Conservation (phyloP, 2,888 invertebrate genomes). For the Coenonympha arcania region DNA sequence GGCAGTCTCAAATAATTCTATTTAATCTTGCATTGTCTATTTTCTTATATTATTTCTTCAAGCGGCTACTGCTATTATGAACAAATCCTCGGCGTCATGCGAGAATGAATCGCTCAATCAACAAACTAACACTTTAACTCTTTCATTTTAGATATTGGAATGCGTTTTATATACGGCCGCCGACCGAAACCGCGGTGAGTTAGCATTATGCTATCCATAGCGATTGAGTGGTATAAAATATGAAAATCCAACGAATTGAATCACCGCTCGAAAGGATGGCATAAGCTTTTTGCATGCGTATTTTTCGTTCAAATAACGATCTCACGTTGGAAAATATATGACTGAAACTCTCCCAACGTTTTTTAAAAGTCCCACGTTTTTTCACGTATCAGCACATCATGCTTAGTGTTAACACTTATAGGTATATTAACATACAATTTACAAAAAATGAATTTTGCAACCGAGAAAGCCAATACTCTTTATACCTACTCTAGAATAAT, state of each 20-base stretch:
- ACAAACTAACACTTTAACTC: conserved; percentile 49
- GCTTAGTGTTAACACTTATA: too few species aligned
- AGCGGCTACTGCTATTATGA: conserved; percentile 28
- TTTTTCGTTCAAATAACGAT: too few species aligned
- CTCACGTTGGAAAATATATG: too few species aligned
- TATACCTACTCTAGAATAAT: too few species aligned
- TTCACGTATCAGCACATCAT: too few species aligned
- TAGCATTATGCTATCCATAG: conserved; percentile 43
- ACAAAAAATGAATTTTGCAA: too few species aligned
- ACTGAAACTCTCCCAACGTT: too few species aligned
- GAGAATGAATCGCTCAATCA: conserved; percentile 61
- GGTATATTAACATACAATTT: too few species aligned
- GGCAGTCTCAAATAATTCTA: conserved; percentile 6
- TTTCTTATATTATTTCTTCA: conserved; percentile 8
- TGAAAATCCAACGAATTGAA: neutral
- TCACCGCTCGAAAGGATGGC: too few species aligned
- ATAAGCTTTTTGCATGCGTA: too few species aligned
- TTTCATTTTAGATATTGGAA: conserved; percentile 39
- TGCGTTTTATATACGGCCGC: conserved; percentile 36
- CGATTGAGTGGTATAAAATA: conserved; percentile 30
- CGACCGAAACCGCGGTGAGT: conserved; percentile 54
- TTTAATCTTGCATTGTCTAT: conserved; percentile 19
- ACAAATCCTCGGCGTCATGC: conserved; percentile 35
- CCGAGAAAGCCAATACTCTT: too few species aligned
- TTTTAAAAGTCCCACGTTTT: too few species aligned